These are phyloP conservation scores for Deroplatys truncata DNA, from an alignment of 2,888 invertebrate species.

Conservation along the genomic window DNA sequence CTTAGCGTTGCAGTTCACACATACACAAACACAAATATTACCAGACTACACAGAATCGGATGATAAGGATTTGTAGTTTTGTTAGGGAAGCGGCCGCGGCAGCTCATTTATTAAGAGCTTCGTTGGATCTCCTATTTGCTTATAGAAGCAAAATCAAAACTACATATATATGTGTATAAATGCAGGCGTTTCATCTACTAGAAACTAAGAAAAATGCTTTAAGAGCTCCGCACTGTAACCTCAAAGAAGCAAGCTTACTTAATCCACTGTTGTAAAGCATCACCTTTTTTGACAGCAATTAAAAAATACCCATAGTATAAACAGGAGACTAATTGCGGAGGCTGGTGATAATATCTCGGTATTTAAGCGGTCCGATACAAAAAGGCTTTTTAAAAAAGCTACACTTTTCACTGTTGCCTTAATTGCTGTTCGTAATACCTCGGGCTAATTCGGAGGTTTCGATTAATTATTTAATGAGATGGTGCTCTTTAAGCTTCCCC, in stretches of 20 bases:
- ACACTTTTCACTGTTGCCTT: neutral
- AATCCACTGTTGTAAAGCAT: neutral
- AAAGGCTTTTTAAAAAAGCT: neutral
- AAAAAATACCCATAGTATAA: neutral
- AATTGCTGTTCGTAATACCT: neutral
- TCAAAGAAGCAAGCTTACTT: neutral
- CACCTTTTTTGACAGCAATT: neutral
- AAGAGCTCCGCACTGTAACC: neutral
- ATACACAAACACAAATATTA: no score
- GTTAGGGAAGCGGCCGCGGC: no score
- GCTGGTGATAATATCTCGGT: neutral
- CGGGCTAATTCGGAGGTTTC: neutral
- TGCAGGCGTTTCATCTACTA: no score
- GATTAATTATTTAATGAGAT: neutral
- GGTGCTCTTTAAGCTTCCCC: neutral
- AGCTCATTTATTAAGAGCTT: no score
- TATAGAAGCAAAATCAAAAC: no score
- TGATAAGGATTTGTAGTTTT: no score
- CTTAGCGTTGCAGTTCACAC: no score
- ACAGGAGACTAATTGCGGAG: neutral
- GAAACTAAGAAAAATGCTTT: no score
- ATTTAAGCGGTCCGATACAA: neutral
- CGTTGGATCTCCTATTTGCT: no score
- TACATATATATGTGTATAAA: no score
- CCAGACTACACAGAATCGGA: no score